Evolutionary conservation across 2,113 vertebrate species (phyloP).

Genomic region (Terrapene triunguis): DNA sequence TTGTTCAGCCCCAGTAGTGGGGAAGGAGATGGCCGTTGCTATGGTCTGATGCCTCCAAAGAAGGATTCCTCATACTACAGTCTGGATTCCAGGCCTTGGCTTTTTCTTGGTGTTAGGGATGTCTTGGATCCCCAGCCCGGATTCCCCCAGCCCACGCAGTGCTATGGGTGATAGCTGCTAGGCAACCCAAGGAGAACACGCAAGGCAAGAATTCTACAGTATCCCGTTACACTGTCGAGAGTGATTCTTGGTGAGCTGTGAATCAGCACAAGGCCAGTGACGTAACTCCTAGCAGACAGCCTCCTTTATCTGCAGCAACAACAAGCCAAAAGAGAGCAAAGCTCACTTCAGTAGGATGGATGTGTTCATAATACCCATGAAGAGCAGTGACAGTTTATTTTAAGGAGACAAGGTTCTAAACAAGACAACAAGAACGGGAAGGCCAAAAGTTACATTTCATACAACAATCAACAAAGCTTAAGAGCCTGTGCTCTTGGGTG

Average conservation of each 20-base stretch:
- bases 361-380: no score
- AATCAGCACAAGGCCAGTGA: background rate
- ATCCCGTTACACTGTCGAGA: fast-evolving
- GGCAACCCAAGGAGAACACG: background rate
- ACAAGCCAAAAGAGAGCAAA: background rate
- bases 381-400: no score
- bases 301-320: background rate
- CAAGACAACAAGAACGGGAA: no score
- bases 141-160: background rate
- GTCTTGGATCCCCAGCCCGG: background rate
- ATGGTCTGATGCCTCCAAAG: no score
- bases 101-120: background rate
- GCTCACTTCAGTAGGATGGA: no score
- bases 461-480: background rate
- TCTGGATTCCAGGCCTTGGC: background rate
- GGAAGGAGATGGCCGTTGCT: background rate
- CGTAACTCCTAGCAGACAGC: fast-evolving
- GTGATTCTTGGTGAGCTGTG: background rate
- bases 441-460: background rate
- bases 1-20: no score
- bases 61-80: background rate
- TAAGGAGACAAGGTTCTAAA: no score
- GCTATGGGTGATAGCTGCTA: background rate
- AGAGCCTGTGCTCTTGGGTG: background rate
- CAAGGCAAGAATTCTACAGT: background rate